A percentile compares a stretch with the other conserved stretches of the same genome.
These are phyloP conservation scores for Argentina silus DNA, from an alignment of 2,797 vertebrate species.

Conservation along the genomic window DNA sequence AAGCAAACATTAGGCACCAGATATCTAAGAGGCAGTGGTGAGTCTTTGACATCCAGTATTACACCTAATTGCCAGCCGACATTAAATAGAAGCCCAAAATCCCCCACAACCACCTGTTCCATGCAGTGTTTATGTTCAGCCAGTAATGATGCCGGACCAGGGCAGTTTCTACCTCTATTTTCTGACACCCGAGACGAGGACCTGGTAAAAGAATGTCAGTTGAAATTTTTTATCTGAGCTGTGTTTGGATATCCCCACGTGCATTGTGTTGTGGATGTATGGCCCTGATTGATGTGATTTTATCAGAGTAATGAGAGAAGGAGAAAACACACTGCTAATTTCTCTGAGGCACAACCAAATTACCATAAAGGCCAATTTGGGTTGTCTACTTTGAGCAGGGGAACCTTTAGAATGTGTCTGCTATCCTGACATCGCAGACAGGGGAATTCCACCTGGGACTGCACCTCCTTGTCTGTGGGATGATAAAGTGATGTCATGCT, in stretches of 20 bases:
- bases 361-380: constrained; percentile 66
- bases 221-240: constrained; percentile 68
- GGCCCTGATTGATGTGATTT: constrained; percentile 70
- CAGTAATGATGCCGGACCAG: constrained; percentile 59
- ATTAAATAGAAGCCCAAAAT: constrained; percentile 67
- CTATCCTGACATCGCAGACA: background rate
- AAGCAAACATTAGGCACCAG: constrained; percentile 77
- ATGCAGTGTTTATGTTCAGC: constrained; percentile 67
- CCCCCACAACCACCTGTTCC: constrained; percentile 76
- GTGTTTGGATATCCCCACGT: constrained; percentile 66
- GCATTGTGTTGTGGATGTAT: constrained; percentile 56
- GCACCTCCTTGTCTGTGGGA: constrained; percentile 41
- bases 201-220: constrained; percentile 67
- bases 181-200: constrained; percentile 72
- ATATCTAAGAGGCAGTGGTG: constrained; percentile 68
- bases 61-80: constrained; percentile 81
- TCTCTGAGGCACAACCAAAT: constrained; percentile 35
- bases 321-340: constrained; percentile 31
- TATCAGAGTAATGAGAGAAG: constrained; percentile 62
- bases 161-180: constrained; percentile 64
- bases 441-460: background rate
- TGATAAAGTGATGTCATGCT: constrained; percentile 52
- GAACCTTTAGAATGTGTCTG: too few relatives aligned
- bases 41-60: constrained; percentile 77
- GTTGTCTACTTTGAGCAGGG: constrained; percentile 51